A percentile compares a stretch with the other conserved stretches of the same genome.
Evolutionary conservation across 2,113 vertebrate genomes (phyloP).

Genomic region (Calidris pygmaea): DNA sequence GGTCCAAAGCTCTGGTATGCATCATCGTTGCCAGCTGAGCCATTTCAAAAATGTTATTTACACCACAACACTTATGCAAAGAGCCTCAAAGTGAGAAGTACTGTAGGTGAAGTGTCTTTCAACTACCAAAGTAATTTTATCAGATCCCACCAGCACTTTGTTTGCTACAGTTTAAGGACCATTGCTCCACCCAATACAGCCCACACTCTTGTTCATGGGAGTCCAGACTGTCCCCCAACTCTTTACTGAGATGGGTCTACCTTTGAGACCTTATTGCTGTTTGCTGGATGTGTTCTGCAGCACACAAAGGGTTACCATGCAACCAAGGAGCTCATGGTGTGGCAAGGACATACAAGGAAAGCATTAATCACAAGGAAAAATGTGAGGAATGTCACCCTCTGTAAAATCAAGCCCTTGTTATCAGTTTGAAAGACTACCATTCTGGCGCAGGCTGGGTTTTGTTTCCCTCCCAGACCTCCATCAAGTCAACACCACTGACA

Average conservation of each 20-base stretch:
- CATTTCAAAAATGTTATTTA: not conserved
- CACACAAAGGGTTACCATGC: not conserved
- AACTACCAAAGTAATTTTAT: too few species aligned
- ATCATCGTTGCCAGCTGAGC: not conserved
- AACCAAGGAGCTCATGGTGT: not conserved
- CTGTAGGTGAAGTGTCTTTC: not conserved
- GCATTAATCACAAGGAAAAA: constrained; percentile 20
- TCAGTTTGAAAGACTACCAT: not conserved
- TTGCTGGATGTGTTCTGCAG: not conserved
- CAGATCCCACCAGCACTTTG: not conserved
- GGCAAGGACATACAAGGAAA: not conserved
- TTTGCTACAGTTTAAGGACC: not conserved
- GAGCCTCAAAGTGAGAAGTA: not conserved
- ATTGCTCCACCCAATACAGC: not conserved
- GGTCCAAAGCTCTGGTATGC: not conserved
- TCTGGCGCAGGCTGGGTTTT: not conserved
- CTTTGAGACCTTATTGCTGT: not conserved
- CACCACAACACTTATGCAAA: fast-evolving
- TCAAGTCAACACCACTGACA: not conserved
- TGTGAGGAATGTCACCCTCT: constrained; percentile 38
- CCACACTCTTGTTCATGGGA: not conserved
- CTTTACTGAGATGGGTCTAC: fast-evolving
- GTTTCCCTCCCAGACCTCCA: not conserved
- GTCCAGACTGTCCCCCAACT: too few species aligned
- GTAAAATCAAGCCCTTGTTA: constrained; percentile 33